A percentile compares a stretch with the other conserved stretches of the same genome.
Conservation (phyloP, 2,113 vertebrate genomes). For the Pantherophis guttatus region DNA sequence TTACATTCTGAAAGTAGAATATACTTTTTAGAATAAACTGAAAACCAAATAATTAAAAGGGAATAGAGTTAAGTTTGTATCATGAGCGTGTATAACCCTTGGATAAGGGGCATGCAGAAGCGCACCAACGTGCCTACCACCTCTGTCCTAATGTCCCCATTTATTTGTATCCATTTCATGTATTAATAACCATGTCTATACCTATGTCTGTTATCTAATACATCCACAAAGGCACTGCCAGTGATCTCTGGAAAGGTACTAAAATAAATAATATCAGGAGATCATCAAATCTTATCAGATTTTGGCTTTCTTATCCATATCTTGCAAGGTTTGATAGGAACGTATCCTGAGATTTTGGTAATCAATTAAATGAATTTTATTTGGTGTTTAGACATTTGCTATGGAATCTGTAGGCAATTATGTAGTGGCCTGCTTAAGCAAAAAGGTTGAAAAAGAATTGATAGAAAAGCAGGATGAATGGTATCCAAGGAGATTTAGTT, state of each 20-base stretch:
- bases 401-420: background rate
- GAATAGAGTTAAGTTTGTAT: background rate
- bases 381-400: background rate
- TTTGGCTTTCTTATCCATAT: background rate
- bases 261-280: background rate
- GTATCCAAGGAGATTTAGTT: background rate
- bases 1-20: background rate
- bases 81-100: background rate
- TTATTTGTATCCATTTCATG: too few species aligned
- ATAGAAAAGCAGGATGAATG: background rate
- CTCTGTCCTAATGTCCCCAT: too few species aligned
- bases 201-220: too few species aligned
- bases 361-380: background rate
- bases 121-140: too few species aligned
- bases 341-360: background rate
- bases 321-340: background rate
- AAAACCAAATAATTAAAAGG: background rate
- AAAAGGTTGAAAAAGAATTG: background rate
- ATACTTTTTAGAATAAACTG: background rate
- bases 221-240: background rate
- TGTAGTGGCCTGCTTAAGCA: background rate
- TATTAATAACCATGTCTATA: too few species aligned
- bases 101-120: too few species aligned
- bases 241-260: background rate
- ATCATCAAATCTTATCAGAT: background rate